Evolutionary conservation across 2,113 vertebrate genomes (phyloP).

Genomic region (Ceratotherium simum): DNA sequence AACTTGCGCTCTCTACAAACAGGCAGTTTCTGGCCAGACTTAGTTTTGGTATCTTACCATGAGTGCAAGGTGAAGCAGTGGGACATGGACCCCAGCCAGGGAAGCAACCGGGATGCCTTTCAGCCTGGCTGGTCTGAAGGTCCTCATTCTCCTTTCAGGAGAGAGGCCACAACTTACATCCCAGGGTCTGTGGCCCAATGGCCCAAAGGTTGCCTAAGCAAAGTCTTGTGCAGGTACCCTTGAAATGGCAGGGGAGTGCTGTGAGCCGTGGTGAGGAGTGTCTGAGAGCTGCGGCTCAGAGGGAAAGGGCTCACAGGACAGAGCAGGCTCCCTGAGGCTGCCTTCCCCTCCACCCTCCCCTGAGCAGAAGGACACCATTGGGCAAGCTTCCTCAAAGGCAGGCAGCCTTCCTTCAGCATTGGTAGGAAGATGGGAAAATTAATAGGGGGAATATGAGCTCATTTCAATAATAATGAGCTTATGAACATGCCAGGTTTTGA

Average conservation of each 20-base stretch:
- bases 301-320: slow-evolving; percentile 54
- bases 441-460: slow-evolving; percentile 81
- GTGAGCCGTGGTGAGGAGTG: slow-evolving; percentile 21
- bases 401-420: slow-evolving; percentile 76
- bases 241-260: not conserved
- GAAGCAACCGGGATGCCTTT: not conserved
- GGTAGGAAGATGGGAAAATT: slow-evolving; percentile 82
- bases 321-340: slow-evolving; percentile 54
- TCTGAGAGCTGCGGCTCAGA: slow-evolving; percentile 14
- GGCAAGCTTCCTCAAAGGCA: slow-evolving; percentile 78
- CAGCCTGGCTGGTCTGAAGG: not conserved
- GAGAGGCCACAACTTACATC: not conserved
- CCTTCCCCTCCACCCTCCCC: slow-evolving; percentile 16
- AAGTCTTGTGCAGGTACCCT: not conserved
- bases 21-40: not conserved
- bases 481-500: slow-evolving; percentile 72
- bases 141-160: not conserved
- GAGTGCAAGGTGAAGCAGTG: not conserved
- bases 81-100: fast-evolving
- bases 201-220: not conserved
- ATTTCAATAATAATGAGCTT: slow-evolving; percentile 83
- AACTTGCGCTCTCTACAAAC: not conserved
- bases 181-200: not conserved
- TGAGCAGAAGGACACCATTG: slow-evolving; percentile 76
- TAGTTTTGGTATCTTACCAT: not conserved